These are phyloP conservation scores for Hylomyscus alleni DNA, from an alignment of 2,797 vertebrate genomes.

Conservation along the genomic window DNA sequence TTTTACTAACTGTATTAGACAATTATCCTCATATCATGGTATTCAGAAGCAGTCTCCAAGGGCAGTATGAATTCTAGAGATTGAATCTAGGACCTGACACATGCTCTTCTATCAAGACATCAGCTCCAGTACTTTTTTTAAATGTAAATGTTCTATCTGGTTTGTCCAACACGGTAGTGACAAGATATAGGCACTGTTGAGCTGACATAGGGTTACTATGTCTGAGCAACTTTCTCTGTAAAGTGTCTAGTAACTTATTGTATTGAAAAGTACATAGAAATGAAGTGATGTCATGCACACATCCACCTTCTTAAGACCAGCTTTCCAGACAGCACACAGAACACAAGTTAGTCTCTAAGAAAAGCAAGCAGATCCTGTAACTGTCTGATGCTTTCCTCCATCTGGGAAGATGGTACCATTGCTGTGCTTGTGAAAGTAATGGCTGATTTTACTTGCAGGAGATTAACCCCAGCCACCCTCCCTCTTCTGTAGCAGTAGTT, in stretches of 20 bases:
- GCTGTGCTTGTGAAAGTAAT: conserved; percentile 50
- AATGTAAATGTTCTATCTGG: not conserved
- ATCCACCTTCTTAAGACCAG: not conserved
- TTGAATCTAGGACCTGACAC: not conserved
- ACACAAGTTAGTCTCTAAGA: not conserved
- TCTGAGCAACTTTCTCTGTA: not conserved
- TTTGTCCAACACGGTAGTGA: not conserved
- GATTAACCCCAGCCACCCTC: conserved; percentile 61
- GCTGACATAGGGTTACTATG: not conserved
- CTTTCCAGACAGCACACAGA: not conserved
- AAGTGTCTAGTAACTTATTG: not conserved
- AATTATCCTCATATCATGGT: conserved; percentile 23
- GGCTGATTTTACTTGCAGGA: conserved; percentile 61
- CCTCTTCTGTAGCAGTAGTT: conserved; percentile 36
- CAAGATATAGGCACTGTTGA: not conserved
- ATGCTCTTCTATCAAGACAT: not conserved
- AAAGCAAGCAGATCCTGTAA: not conserved
- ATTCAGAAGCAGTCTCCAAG: not conserved
- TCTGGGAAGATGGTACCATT: conserved; percentile 36
- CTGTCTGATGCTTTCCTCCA: not conserved
- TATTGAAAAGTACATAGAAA: not conserved
- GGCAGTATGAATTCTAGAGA: not conserved
- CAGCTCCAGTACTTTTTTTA: not conserved
- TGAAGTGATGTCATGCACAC: not conserved
- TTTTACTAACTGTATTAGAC: not conserved